Percentiles rank a stretch among this genome's conserved stretches.
Conservation (phyloP, 2,888 invertebrate genomes). For the Acanthosepion pharaonis region DNA sequence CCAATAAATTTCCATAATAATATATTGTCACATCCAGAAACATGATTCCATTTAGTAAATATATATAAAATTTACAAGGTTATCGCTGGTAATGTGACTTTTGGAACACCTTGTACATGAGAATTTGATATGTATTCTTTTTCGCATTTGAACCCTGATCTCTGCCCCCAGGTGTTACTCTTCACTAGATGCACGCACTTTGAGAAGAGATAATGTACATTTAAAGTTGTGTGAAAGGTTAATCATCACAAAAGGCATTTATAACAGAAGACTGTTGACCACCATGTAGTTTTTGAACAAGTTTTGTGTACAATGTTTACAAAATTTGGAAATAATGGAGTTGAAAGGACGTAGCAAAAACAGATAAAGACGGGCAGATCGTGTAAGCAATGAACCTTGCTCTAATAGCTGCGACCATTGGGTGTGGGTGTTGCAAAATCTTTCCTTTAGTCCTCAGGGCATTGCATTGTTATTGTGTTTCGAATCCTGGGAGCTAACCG, state of each 20-base stretch:
- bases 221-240: background rate
- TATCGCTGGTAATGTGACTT: too few relatives aligned
- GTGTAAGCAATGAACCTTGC: background rate
- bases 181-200: background rate
- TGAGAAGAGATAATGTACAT: background rate
- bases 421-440: background rate
- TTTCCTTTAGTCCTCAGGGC: background rate
- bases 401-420: background rate
- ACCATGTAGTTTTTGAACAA: background rate
- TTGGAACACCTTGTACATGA: too few relatives aligned
- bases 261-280: background rate
- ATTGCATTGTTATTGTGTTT: conserved; percentile 1
- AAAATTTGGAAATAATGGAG: background rate
- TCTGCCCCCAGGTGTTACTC: background rate
- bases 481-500: background rate
- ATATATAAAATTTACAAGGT: too few relatives aligned
- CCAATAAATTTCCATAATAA: too few relatives aligned
- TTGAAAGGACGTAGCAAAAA: background rate
- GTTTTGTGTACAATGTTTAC: background rate
- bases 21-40: too few relatives aligned
- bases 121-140: background rate
- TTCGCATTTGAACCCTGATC: background rate
- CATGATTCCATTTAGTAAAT: too few relatives aligned
- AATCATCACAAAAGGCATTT: background rate
- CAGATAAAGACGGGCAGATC: background rate